Conservation (phyloP, 2,888 invertebrate species). For the Stramonita haemastoma region DNA sequence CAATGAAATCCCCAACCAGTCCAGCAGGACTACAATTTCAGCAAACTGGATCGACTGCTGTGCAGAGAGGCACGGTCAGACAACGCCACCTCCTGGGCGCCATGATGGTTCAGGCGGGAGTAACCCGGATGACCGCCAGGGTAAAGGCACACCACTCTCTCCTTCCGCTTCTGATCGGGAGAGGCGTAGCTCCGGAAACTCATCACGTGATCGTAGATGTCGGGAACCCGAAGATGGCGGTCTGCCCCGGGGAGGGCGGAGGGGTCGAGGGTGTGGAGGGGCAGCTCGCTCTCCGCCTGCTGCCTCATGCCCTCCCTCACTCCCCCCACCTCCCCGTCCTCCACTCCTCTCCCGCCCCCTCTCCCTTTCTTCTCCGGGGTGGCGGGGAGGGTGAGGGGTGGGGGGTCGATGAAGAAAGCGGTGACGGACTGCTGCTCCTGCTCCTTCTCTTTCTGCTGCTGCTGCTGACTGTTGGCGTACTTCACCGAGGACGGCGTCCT, state of each 20-base stretch:
- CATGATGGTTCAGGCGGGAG: constrained; percentile 25
- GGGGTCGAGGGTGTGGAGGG: constrained; percentile 36
- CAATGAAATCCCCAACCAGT: background rate
- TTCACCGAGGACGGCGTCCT: constrained; percentile 2
- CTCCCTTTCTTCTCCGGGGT: background rate
- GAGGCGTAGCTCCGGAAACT: constrained; percentile 49
- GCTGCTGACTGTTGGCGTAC: constrained; percentile 25
- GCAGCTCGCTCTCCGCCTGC: constrained; percentile 2
- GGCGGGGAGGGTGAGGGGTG: background rate
- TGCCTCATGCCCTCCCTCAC: constrained; percentile 29
- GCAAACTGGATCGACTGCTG: constrained; percentile 35
- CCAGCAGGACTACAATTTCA: constrained; percentile 14
- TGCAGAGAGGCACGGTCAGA: background rate
- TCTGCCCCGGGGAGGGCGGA: background rate
- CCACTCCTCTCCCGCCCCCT: background rate
- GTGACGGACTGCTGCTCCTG: background rate
- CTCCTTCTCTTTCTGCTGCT: too few relatives aligned
- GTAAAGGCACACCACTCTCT: constrained; percentile 16
- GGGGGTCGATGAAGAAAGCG: background rate
- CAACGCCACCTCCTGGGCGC: constrained; percentile 4
- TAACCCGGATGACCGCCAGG: constrained; percentile 20
- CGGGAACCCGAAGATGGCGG: background rate
- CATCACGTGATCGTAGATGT: constrained; percentile 46
- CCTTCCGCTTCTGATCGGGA: constrained; percentile 19
- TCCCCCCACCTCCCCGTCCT: background rate